Evolutionary conservation across 2,113 vertebrate species (phyloP).

Genomic region (Myrmecophaga tridactyla): DNA sequence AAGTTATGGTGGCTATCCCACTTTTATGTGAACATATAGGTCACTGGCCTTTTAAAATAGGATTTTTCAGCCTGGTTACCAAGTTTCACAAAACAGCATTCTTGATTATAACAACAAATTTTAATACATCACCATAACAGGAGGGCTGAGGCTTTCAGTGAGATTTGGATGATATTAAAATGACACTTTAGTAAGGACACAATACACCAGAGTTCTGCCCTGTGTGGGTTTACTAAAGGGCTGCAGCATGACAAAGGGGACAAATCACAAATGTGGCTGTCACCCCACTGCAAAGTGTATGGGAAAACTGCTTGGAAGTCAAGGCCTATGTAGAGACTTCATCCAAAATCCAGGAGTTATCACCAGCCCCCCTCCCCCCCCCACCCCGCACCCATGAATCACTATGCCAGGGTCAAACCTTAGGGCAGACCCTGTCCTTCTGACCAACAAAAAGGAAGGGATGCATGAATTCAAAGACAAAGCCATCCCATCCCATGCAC

Average conservation of each 20-base stretch:
- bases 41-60: neutral
- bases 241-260: neutral
- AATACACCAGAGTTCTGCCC: neutral
- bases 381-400: neutral
- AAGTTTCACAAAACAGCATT: neutral
- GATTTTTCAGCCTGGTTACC: neutral
- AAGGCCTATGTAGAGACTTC: neutral
- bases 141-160: neutral
- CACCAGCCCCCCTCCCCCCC: neutral
- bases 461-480: neutral
- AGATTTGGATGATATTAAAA: neutral
- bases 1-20: too few relatives aligned
- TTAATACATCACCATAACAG: neutral
- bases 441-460: neutral
- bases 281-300: rapidly evolving
- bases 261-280: neutral
- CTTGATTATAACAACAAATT: too few relatives aligned
- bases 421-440: neutral
- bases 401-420: neutral
- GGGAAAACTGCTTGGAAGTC: neutral
- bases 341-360: neutral
- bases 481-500: rapidly evolving
- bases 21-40: neutral
- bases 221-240: neutral
- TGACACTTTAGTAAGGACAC: neutral